These are phyloP conservation scores for Heliconius sara DNA, from an alignment of 2,888 invertebrate species.

Conservation along the genomic window DNA sequence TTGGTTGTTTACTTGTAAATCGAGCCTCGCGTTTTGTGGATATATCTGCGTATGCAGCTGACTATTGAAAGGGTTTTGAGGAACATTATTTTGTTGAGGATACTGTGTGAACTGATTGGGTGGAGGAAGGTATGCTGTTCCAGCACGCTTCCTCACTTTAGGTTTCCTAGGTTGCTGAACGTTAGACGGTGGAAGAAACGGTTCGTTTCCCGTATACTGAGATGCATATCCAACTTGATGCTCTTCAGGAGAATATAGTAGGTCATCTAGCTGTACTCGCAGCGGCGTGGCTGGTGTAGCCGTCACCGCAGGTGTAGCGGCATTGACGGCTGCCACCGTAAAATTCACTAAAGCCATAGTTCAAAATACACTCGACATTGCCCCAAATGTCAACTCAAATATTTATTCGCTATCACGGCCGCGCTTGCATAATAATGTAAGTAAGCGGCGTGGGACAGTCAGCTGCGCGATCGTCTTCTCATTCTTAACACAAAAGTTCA, in stretches of 20 bases:
- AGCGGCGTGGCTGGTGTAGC: conserved; percentile 67
- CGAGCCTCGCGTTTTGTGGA: conserved; percentile 73
- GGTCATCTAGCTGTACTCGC: conserved; percentile 69
- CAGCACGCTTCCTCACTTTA: conserved; percentile 76
- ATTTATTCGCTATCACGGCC: conserved; percentile 59
- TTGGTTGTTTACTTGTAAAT: conserved; percentile 72
- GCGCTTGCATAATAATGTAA: conserved; percentile 68
- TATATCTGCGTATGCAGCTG: conserved; percentile 73
- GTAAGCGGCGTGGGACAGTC: conserved; percentile 60
- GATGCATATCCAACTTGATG: conserved; percentile 60
- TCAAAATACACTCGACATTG: conserved; percentile 70
- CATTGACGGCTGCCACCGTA: conserved; percentile 67
- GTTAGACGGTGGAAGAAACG: conserved; percentile 64
- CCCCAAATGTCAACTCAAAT: conserved; percentile 60
- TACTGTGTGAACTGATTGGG: conserved; percentile 76
- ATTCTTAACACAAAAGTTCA: conserved; percentile 62
- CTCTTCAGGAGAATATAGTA: conserved; percentile 73
- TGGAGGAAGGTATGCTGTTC: conserved; percentile 77
- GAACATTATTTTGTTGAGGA: conserved; percentile 65
- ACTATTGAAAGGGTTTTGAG: conserved; percentile 70
- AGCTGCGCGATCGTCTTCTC: conserved; percentile 63
- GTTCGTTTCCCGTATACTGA: conserved; percentile 64
- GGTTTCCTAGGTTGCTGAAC: conserved; percentile 62
- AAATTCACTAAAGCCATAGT: conserved; percentile 79
- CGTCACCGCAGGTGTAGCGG: conserved; percentile 67